Conservation (phyloP, 2,888 invertebrate species). For the Pseudoips prasinana region DNA sequence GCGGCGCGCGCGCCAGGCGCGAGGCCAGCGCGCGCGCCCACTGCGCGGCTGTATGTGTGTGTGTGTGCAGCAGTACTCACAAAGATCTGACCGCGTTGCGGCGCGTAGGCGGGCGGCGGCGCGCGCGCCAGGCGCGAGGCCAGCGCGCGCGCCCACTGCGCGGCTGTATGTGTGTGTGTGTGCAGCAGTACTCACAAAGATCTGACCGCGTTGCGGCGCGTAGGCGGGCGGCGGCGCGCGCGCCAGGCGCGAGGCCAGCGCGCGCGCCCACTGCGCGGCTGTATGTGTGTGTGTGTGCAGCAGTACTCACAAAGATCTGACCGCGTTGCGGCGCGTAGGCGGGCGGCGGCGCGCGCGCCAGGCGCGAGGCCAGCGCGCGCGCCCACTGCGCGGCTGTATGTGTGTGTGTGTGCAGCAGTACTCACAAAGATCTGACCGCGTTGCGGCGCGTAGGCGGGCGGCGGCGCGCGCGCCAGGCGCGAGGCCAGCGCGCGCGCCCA, state of each 20-base stretch:
- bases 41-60: neutral
- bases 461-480: slow-evolving; percentile 48
- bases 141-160: neutral
- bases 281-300: neutral
- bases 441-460: slow-evolving; percentile 41
- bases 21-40: neutral
- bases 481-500: slow-evolving; percentile 88
- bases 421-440: slow-evolving; percentile 51
- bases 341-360: neutral
- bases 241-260: slow-evolving; percentile 27
- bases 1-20: neutral
- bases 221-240: slow-evolving; percentile 36
- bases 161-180: neutral
- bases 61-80: neutral
- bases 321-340: neutral
- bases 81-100: neutral
- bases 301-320: slow-evolving; percentile 7
- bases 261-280: slow-evolving; percentile 82
- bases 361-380: neutral
- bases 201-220: neutral
- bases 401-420: slow-evolving; percentile 1
- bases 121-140: neutral
- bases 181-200: neutral
- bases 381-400: neutral
- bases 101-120: neutral